A percentile compares a stretch with the other conserved stretches of the same genome.
Conservation (phyloP, 2,113 vertebrate genomes). For the Protomyctophum bolini region DNA sequence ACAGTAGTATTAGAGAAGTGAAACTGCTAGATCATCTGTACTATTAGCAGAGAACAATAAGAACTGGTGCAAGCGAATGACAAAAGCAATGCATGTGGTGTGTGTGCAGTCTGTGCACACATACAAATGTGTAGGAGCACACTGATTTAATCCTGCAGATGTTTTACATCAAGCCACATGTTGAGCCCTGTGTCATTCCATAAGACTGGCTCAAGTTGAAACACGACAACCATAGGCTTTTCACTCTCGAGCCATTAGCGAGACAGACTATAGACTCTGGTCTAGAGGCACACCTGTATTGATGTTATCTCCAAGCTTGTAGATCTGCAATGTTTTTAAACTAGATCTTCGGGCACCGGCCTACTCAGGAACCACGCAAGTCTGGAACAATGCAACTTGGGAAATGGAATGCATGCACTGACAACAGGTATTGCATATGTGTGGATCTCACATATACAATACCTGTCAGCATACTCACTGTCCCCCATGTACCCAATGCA, state of each 20-base stretch:
- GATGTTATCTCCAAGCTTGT: neutral
- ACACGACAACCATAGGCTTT: neutral
- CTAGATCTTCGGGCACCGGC: neutral
- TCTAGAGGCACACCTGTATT: constrained; percentile 7
- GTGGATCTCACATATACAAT: too few species aligned
- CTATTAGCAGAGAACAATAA: neutral
- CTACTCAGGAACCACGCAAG: neutral
- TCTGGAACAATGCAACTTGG: too few species aligned
- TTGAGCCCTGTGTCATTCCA: constrained; percentile 1
- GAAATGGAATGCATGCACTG: too few species aligned
- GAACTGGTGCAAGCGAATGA: neutral
- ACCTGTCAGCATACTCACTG: too few species aligned
- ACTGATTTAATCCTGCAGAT: neutral
- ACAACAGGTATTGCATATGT: too few species aligned
- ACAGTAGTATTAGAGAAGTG: constrained; percentile 35
- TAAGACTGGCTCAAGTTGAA: neutral
- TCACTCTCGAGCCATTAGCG: neutral
- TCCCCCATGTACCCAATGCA: too few species aligned
- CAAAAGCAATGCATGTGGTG: neutral
- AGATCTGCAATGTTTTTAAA: too few species aligned
- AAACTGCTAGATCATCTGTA: constrained; percentile 23
- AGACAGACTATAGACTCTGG: neutral
- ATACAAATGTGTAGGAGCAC: neutral
- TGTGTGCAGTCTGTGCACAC: neutral
- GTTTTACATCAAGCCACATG: neutral